phyloP scores from a whole-genome alignment of 2,113 vertebrate species.

The Crotalus tigris region DNA sequence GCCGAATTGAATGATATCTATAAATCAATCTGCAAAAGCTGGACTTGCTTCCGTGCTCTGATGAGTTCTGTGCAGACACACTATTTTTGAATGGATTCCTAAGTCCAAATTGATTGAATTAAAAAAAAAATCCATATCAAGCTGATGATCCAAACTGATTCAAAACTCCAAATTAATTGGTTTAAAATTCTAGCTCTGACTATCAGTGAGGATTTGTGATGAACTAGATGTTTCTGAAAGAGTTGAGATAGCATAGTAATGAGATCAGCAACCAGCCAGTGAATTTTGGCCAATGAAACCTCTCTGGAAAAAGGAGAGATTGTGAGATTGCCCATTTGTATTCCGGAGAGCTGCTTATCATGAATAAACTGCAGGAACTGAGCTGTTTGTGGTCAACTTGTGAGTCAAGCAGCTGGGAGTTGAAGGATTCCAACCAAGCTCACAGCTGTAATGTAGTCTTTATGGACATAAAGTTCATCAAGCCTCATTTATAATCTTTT shows the following conservation, averaged over 20 bases:
- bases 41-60: background rate
- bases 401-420: background rate
- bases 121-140: background rate
- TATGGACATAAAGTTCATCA: background rate
- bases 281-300: background rate
- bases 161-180: background rate
- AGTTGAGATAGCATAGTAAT: background rate
- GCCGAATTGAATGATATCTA: background rate
- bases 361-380: background rate
- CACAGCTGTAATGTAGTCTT: background rate
- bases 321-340: background rate
- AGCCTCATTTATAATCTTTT: background rate
- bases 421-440: background rate
- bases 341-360: background rate
- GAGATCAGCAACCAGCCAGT: background rate
- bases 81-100: background rate
- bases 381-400: background rate
- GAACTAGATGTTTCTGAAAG: background rate
- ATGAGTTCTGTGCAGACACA: background rate
- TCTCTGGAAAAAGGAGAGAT: background rate
- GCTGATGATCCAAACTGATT: background rate
- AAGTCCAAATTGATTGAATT: background rate
- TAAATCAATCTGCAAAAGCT: background rate
- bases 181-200: background rate
- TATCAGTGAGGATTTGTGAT: background rate